These are phyloP conservation scores for Myotis daubentonii DNA, from an alignment of 2,797 vertebrate genomes.

Conservation along the genomic window DNA sequence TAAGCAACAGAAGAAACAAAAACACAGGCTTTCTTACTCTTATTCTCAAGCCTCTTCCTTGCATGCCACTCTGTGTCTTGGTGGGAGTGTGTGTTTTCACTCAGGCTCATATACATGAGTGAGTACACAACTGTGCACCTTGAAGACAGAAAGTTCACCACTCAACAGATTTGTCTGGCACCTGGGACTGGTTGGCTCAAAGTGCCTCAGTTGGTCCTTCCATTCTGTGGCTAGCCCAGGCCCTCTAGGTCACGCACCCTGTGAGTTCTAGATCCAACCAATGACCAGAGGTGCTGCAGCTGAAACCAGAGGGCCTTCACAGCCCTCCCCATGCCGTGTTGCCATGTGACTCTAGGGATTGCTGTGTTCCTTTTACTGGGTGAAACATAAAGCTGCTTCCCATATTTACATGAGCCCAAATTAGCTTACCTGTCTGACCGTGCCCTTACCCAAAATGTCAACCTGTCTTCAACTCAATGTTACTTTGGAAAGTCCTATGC, in stretches of 20 bases:
- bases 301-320: not conserved
- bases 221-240: not conserved
- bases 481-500: conserved; percentile 27
- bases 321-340: not conserved
- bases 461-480: conserved; percentile 19
- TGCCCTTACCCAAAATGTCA: conserved; percentile 67
- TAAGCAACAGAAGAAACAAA: not conserved
- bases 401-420: conserved; percentile 1
- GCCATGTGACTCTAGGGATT: not conserved
- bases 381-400: conserved; percentile 44
- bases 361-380: not conserved
- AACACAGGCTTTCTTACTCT: not conserved
- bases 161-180: not conserved
- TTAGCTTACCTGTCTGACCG: conserved; percentile 55
- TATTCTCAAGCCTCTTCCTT: not conserved
- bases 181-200: not conserved
- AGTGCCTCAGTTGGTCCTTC: not conserved
- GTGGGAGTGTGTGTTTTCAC: not conserved
- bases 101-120: accelerated
- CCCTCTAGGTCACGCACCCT: not conserved
- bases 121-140: not conserved
- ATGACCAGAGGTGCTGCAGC: not conserved
- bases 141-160: not conserved
- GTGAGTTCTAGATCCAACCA: not conserved
- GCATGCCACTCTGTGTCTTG: not conserved